Evolutionary conservation across 2,888 invertebrate species (phyloP).

Genomic region (Noctua comes): DNA sequence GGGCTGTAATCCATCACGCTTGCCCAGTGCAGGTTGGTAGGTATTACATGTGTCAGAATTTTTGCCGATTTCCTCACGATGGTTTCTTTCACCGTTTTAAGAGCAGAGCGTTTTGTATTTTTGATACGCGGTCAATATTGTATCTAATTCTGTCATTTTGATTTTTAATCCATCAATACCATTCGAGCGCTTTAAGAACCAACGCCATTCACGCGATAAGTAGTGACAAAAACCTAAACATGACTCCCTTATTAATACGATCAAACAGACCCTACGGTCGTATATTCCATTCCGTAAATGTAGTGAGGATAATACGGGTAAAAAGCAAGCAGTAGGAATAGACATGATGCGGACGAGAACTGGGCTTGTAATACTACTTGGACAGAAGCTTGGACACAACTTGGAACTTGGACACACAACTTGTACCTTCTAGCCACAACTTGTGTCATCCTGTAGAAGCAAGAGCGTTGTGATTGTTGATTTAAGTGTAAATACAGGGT

Average conservation of each 20-base stretch:
- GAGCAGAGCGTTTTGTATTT: background rate
- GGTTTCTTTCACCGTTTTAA: background rate
- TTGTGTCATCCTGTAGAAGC: background rate
- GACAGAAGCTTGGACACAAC: background rate
- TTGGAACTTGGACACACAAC: background rate
- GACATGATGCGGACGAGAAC: background rate
- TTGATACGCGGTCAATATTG: background rate
- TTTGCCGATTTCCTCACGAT: background rate
- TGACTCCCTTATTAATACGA: background rate
- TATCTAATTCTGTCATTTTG: background rate
- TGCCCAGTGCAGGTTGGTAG: background rate
- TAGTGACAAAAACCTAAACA: background rate
- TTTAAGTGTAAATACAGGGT: background rate
- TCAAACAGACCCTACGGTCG: background rate
- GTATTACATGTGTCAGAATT: too few relatives aligned
- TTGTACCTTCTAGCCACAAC: background rate
- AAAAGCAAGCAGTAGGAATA: background rate
- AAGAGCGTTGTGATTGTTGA: background rate
- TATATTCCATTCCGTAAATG: background rate
- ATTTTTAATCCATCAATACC: background rate
- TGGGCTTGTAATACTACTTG: slow-evolving; percentile 3
- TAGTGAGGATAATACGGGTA: background rate
- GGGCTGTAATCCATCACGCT: too few relatives aligned
- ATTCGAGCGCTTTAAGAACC: background rate
- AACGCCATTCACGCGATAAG: background rate